A percentile compares a stretch with the other conserved stretches of the same genome.
Evolutionary conservation across 2,888 invertebrate species (phyloP).

Genomic region (Cylindroiulus punctatus): DNA sequence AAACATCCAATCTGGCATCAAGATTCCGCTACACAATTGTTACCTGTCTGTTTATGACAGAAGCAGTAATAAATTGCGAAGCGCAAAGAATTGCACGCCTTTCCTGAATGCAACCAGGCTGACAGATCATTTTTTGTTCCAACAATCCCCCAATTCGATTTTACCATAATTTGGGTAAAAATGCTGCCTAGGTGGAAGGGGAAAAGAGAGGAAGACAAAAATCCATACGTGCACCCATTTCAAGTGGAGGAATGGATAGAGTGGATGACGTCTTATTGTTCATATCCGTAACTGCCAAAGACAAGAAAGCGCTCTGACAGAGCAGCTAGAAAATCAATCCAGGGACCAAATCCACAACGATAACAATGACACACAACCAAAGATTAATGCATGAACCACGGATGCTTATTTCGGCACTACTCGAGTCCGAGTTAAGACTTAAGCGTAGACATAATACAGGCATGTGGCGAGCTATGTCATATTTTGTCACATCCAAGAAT

Average conservation of each 20-base stretch:
- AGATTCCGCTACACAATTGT: conserved; percentile 42
- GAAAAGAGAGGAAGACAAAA: neutral
- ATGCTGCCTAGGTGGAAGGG: neutral
- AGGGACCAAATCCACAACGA: neutral
- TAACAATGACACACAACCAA: neutral
- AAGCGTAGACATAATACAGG: too few relatives aligned
- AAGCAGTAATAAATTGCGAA: conserved; percentile 30
- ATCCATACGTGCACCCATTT: neutral
- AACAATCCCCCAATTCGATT: conserved; percentile 40
- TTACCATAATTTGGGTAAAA: conserved; percentile 37
- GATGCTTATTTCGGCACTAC: too few relatives aligned
- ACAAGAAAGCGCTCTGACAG: neutral
- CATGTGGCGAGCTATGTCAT: too few relatives aligned
- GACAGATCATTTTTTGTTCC: conserved; percentile 10
- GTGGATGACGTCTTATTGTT: conserved; percentile 42
- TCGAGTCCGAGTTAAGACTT: too few relatives aligned
- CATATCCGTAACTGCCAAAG: conserved; percentile 7
- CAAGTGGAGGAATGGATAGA: neutral
- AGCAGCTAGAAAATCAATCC: neutral
- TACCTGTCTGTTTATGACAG: conserved; percentile 42
- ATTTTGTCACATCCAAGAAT: too few relatives aligned
- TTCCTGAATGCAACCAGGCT: conserved; percentile 4
- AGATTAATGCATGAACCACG: too few relatives aligned
- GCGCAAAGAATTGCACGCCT: conserved; percentile 15
- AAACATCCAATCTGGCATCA: conserved; percentile 34